Evolutionary conservation across 1,140 invertebrate species (phyloP), one percentile per base, ranked within the genome.

Genomic region (Drosophila sproati): DNA sequence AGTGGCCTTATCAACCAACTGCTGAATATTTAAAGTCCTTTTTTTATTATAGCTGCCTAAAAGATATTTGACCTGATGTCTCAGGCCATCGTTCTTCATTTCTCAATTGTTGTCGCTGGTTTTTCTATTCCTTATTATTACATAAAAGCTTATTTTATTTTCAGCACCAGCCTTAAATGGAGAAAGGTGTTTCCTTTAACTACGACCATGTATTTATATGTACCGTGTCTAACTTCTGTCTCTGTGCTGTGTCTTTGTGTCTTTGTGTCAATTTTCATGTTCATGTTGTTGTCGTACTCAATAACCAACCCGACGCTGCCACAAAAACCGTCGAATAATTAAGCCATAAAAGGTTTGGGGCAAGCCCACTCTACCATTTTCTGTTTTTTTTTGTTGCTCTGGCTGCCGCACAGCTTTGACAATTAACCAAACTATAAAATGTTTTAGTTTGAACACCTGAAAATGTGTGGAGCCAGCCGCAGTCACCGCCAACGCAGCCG

Each of bases 361-460:
- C 73, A 74, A 66, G 57, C 34, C 35, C 43, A 5, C 5, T 8
- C 8, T 4, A 0, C 20, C n/a, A 48, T 5, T n/a, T 29, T 51
- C 12, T 32, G 4, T 35, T 35, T 43, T 61, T 32, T n/a, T 12
- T 82, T 82, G 7, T 75, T 59, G 45, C 66, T 73, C 73, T 50
- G 77, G 57, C 60, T 51, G 77, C 12, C 62, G 69, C 66, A 68
- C 62, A 61, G 80, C 85, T 88, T 89, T 88, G 80, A 88, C 83
- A 88, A 88, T 89, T 88, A 88, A 89, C 85, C 85, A 73, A 88
- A 88, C 83, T 88, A 88, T 88, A 88, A 88, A 88, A 89, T 89
- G 85, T 89, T 87, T 83, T 88, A 87, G 85, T 87, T 88, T 89
- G 85, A 88, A 89, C 83, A 88, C 85, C 83, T 88, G 77, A 74